phyloP scores from a whole-genome alignment of 1,140 invertebrate species.

The Pissodes strobi region DNA sequence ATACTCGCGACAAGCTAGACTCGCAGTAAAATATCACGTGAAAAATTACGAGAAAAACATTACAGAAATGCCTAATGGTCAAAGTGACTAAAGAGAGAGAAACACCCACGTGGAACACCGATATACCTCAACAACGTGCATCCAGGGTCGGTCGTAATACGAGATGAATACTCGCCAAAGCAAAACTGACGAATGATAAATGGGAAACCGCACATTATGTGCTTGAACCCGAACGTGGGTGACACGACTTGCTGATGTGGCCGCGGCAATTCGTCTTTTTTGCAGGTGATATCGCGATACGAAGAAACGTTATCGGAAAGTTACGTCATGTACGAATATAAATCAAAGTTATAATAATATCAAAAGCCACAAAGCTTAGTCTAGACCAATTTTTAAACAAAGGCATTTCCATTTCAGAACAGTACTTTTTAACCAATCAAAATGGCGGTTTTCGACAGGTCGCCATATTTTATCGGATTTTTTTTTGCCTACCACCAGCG shows the following conservation, averaged over 20 bases:
- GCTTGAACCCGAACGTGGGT: not conserved
- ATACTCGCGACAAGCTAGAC: slow-evolving; percentile 7
- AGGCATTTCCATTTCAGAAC: no score
- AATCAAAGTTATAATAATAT: no score
- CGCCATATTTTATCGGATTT: no score
- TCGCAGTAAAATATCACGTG: slow-evolving; percentile 14
- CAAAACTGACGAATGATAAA: slow-evolving; percentile 7
- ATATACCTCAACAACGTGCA: no score
- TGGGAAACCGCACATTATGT: not conserved
- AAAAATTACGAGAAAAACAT: slow-evolving; percentile 6
- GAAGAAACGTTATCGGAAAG: slow-evolving; percentile 1
- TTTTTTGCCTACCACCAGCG: no score
- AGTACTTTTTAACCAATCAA: no score
- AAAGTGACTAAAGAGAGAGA: no score
- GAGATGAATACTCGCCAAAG: slow-evolving; percentile 4
- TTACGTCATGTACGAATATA: slow-evolving; percentile 2
- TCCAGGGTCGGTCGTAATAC: slow-evolving; percentile 6
- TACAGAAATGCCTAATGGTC: slow-evolving; percentile 16
- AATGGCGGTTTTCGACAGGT: no score
- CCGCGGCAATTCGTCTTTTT: slow-evolving; percentile 1
- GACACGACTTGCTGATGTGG: slow-evolving; percentile 9
- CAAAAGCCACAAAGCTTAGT: no score
- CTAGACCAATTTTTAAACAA: no score
- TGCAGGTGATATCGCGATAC: not conserved
- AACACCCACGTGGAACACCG: slow-evolving; percentile 13